Percentiles rank a stretch among this genome's conserved stretches.
phyloP scores from a whole-genome alignment of 2,113 vertebrate species.

The Erinaceus europaeus region DNA sequence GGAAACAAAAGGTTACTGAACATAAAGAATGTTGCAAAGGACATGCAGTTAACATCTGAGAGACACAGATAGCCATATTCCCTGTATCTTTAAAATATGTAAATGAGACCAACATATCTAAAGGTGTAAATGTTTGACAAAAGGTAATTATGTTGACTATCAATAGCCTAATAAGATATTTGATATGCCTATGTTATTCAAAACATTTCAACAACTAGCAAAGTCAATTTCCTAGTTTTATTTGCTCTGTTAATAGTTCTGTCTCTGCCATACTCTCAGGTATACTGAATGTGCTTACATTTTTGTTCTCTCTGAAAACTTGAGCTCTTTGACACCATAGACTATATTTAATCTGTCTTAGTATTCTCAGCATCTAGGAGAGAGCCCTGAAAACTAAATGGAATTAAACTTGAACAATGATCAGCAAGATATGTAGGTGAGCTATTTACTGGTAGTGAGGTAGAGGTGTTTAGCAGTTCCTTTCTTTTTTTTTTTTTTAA shows the following conservation, averaged over 20 bases:
- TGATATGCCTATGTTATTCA: neutral
- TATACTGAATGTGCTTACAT: neutral
- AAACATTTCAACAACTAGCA: conserved; percentile 1
- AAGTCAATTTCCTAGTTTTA: conserved; percentile 29
- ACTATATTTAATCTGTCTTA: neutral
- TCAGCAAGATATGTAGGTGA: neutral
- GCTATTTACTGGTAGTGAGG: conserved; percentile 9
- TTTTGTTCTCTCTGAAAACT: neutral
- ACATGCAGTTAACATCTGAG: neutral
- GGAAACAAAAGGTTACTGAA: neutral
- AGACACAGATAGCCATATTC: neutral
- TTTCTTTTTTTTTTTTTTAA: conserved; percentile 49
- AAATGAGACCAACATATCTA: neutral
- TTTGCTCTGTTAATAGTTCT: neutral
- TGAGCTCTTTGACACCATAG: neutral
- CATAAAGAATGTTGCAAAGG: neutral
- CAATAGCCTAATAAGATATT: neutral
- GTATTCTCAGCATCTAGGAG: neutral
- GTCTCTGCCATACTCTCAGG: neutral
- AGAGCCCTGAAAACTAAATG: neutral
- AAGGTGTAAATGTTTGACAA: neutral
- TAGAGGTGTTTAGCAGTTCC: neutral
- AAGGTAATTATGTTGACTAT: conserved; percentile 8
- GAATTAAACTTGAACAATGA: neutral
- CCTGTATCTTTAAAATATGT: neutral